A percentile compares a stretch with the other conserved stretches of the same genome.
phyloP scores from a whole-genome alignment of 2,797 vertebrate genomes.

The Adelosebastes latens region DNA sequence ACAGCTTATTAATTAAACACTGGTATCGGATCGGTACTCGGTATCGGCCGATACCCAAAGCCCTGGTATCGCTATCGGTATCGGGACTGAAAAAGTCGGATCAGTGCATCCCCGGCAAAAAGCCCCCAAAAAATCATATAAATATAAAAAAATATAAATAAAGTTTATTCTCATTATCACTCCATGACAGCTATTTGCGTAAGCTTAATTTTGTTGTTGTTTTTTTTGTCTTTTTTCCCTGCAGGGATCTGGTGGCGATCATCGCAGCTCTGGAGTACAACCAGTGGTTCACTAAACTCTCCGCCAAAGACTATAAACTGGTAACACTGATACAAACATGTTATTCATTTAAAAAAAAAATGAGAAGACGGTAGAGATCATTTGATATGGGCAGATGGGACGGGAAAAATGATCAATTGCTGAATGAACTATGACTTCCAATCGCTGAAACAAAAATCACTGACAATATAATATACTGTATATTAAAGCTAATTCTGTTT shows the following conservation, averaged over 20 bases:
- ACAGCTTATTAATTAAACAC: too few species aligned
- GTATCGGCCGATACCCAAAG: too few species aligned
- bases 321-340: slow-evolving; percentile 69
- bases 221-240: slow-evolving; percentile 13
- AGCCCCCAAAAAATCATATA: too few species aligned
- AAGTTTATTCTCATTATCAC: not conserved
- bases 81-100: too few species aligned
- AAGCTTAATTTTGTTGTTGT: not conserved
- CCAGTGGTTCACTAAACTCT: slow-evolving; percentile 97
- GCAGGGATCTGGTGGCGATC: slow-evolving; percentile 94
- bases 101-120: too few species aligned
- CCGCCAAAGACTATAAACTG: slow-evolving; percentile 92
- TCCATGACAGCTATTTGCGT: not conserved
- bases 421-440: not conserved
- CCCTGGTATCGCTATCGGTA: too few species aligned
- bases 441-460: too few species aligned
- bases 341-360: not conserved
- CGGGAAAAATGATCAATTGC: not conserved
- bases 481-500: too few species aligned
- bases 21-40: too few species aligned
- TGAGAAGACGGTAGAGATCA: not conserved
- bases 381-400: not conserved
- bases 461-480: too few species aligned
- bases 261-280: slow-evolving; percentile 93
- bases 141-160: too few species aligned